Evolutionary conservation across 2,113 vertebrate genomes (phyloP).

Genomic region (Pica pica): DNA sequence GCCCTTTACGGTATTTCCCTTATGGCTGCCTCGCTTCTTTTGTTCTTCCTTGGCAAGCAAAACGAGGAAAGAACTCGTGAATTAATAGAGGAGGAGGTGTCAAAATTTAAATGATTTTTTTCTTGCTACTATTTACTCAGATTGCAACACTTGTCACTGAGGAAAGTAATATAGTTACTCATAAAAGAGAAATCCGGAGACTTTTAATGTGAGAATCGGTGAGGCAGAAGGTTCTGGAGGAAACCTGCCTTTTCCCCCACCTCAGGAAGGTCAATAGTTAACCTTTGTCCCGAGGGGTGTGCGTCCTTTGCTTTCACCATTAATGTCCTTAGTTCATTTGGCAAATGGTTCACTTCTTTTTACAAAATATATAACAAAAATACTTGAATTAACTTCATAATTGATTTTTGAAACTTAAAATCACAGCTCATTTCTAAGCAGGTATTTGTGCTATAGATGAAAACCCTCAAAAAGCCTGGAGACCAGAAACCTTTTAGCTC

Average conservation of each 20-base stretch:
- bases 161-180: neutral
- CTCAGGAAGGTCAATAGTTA: neutral
- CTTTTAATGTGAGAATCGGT: neutral
- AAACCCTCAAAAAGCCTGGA: neutral
- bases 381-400: neutral
- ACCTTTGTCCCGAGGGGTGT: neutral
- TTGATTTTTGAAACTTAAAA: neutral
- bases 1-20: neutral
- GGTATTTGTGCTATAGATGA: neutral
- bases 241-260: neutral
- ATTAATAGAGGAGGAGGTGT: constrained; percentile 37
- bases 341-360: neutral
- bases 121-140: neutral
- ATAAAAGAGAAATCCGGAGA: neutral
- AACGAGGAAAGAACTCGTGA: neutral
- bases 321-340: neutral
- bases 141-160: neutral
- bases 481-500: neutral
- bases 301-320: neutral
- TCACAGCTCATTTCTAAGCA: neutral
- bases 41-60: neutral
- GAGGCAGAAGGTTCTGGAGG: neutral
- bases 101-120: neutral
- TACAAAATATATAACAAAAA: neutral
- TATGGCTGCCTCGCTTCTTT: neutral